Base-by-base conservation (phyloP, 2,797 vertebrate genomes). In the Enteromius afrohamiltoni region DNA sequence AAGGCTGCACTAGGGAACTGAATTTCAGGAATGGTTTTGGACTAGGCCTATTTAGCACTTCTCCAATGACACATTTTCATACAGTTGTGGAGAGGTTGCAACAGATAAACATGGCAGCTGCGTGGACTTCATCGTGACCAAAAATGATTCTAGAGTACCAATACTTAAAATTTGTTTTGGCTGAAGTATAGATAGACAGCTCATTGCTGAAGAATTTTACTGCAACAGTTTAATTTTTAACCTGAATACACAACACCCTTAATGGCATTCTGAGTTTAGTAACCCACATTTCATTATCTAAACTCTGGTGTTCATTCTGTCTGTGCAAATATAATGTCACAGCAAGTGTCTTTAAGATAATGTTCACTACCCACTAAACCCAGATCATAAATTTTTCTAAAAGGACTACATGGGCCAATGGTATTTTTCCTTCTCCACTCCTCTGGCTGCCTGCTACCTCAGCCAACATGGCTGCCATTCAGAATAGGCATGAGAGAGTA, bases 401-500 rank as follows among this genome's bases (percentile, higher is more conserved):
- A 58, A 47, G 19, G 23, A 80, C 17, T 70, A 45, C 23, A 71
- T 60, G 29, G 68, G 77, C 77, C 77, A 79, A 45, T 0, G 8
- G 19, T 53, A 68, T 53, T 31, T 55, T 79, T 31, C 31, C 64
- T 68, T 13, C 21, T 79, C 21, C 21, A 4, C 67, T 79, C 19
- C 45, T 67, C 77, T 68, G 77, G 47, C 64, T 53, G 77, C 47
- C n/a, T 55, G 47, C 21, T 37, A 26, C 31, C 77, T 68, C 64
- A 13, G 64, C 64, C 64, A 79, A 67, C 13, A 53, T 79, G 47
- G 55, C 45, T 78, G 58, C 31, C 67, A 79, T 58, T 49, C 42
- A 65, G 58, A 73, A 65, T 7, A 29, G 49, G 70, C 37, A 74
- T 84, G 42, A 69, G 60, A 65, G 55, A 79, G 45, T 71, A 45